Base-by-base conservation (phyloP, 2,888 invertebrate species). In the Euspilapteryx auroguttella region DNA sequence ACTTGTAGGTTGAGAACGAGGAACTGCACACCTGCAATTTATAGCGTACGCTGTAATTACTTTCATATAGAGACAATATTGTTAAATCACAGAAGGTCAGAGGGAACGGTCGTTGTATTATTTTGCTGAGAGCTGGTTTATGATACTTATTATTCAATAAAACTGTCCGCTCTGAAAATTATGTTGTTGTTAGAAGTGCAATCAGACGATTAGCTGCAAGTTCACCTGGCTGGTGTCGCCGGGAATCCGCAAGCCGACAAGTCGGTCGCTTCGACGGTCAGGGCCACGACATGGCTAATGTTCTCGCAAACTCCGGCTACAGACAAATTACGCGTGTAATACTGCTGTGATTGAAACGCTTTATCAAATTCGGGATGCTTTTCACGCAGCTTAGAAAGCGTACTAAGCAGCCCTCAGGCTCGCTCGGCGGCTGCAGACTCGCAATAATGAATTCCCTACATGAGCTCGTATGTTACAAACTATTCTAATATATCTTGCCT, bases 111-210 rank as follows among this genome's bases (percentile, higher is more conserved):
- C 32, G 34, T 29, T 27, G 30, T 39, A 32, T 35, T 51, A 49
- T 52, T 55, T 50, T 36, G 44, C 47, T 31, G 41, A 36, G 49
- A 48, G 50, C 39, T 48, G 49, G 40, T 55, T 58, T 58, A 54
- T 41, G 54, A 53, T 51, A 46, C 45, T 47, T 48, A 56, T 50
- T 59, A 59, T 57, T 58, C 47, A 55, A 57, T 61, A 56, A 62
- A 61, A 58, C 55, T 50, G 53, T 54, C 52, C 22, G 42, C 43
- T 42, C 42, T 30, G 34, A 32, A 37, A 49, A 50, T 49, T 47
- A 46, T 47, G 39, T 35, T 42, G 42, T 45, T 37, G 34, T 34
- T 37, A 31, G 35, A 30, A 31, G 37, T 34, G 34, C 25, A 24
- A 29, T 33, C 31, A 12, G 14, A 23, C 5, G 6, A 25, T 13